Evolutionary conservation across 2,797 vertebrate species (phyloP).

Genomic region (Euphonia xanthogaster): DNA sequence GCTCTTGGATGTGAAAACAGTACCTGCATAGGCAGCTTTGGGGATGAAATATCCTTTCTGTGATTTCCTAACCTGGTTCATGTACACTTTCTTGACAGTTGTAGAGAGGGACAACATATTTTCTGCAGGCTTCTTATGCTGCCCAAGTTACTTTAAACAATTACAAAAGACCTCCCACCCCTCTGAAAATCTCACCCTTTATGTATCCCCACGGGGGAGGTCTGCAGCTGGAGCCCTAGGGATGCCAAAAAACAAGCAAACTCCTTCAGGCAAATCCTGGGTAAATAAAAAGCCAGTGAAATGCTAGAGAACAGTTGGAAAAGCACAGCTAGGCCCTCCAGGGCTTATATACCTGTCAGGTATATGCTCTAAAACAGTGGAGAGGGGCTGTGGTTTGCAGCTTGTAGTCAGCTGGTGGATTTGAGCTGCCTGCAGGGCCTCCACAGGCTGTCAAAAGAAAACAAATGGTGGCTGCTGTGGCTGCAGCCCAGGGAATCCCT

Average conservation of each 20-base stretch:
- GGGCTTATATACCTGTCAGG: not conserved
- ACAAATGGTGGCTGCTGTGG: constrained; percentile 46
- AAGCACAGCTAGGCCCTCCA: not conserved
- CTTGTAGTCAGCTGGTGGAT: constrained; percentile 4
- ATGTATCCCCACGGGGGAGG: not conserved
- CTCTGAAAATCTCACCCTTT: not conserved
- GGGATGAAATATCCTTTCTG: not conserved
- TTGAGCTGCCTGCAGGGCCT: constrained; percentile 31
- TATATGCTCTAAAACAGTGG: not conserved
- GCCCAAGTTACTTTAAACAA: not conserved
- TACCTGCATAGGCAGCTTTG: not conserved
- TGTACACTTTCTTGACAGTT: not conserved
- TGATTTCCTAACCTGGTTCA: not conserved
- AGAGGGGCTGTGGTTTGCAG: constrained; percentile 38
- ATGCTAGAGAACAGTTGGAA: not conserved
- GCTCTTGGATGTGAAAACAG: not conserved
- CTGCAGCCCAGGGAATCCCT: constrained; percentile 40
- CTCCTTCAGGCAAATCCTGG: not conserved
- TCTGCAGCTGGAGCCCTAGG: not conserved
- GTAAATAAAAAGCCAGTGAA: not conserved
- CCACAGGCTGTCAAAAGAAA: constrained; percentile 48
- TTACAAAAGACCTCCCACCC: not conserved
- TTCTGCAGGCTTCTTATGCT: not conserved
- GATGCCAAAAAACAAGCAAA: not conserved
- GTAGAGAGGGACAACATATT: not conserved